Evolutionary conservation across 2,797 vertebrate genomes (phyloP), one percentile per base, ranked within the genome.

Genomic region (Microchirus variegatus): DNA sequence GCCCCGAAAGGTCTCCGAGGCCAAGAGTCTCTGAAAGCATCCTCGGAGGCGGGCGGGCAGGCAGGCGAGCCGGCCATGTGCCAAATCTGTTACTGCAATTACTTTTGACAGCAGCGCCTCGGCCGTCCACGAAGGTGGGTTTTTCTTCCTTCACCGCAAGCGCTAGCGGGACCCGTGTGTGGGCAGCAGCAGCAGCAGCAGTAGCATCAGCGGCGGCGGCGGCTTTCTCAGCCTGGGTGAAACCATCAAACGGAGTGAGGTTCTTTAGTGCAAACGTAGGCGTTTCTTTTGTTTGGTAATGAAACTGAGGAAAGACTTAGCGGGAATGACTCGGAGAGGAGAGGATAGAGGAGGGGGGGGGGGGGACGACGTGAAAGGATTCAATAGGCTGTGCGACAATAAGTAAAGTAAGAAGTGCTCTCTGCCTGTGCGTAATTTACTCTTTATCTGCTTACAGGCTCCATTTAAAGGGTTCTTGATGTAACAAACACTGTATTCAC

Each of bases 251-350:
- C 36, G 53, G 57, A 50, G 63, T 44, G n/a, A 57, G 47, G 45
- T 45, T 60, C 46, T 69, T 69, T 65, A 59, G 44, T 63, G 82
- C 77, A 36, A 67, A 80, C 45, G 71, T 77, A 73, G 80, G 78
- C 64, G 53, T 75, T 82, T 76, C 75, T 75, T 72, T 80, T 81
- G 73, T 78, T 75, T 17, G 51, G 53, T 75, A 78, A 84, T 79
- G 77, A 81, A 86, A 73, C n/a, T 59, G 66, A 79, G 49, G 71
- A 41, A 31, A 67, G 63, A 75, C 64, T 64, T 47, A 16, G 42
- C 31, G 48, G 41, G 73, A 62, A 64, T 9, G 52, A 78, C 67
- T 49, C 67, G 58, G 50, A 63, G 52, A 65, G 22, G 22, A 2
- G 22, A 22, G 22, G 22, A n/a, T n/a, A n/a, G n/a, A n/a, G 3